Conservation (phyloP, 2,888 invertebrate species). For the Amphipyra tragopoginis region DNA sequence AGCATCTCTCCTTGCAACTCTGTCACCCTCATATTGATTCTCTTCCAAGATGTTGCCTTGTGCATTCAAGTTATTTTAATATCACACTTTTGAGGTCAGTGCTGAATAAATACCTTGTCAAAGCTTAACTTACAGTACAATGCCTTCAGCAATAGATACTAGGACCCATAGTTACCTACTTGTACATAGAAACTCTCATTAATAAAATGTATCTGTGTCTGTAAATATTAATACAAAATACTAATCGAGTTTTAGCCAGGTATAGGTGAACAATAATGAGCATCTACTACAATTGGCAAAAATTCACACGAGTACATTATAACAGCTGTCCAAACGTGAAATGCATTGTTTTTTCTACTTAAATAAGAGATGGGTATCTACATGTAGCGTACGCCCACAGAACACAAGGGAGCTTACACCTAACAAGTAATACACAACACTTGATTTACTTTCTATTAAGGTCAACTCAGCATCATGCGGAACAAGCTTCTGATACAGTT, state of each 20-base stretch:
- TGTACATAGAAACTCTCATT: too few relatives aligned
- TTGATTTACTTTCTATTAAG: conserved; percentile 8
- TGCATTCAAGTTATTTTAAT: conserved; percentile 42
- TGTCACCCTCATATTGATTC: conserved; percentile 10
- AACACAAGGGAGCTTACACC: not conserved
- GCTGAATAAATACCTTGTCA: conserved; percentile 18
- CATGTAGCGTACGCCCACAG: conserved; percentile 2
- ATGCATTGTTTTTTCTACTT: conserved; percentile 45
- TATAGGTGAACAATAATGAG: conserved; percentile 12
- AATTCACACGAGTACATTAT: conserved; percentile 31
- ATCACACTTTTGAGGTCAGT: conserved; percentile 50
- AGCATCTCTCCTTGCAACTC: conserved; percentile 35
- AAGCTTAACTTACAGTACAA: conserved; percentile 2
- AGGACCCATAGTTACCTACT: too few relatives aligned
- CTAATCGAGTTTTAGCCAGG: conserved; percentile 7
- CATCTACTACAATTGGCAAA: conserved; percentile 24
- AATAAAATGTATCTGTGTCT: not conserved
- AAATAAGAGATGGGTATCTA: conserved; percentile 12
- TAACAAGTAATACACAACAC: conserved; percentile 3
- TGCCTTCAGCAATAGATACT: too few relatives aligned
- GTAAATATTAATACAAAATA: conserved; percentile 42
- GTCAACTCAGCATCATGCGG: conserved; percentile 18
- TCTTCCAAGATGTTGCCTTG: conserved; percentile 36
- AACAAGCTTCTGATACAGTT: conserved; percentile 11
- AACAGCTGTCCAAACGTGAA: conserved; percentile 51